Evolutionary conservation across 2,113 vertebrate genomes (phyloP).

Genomic region (Brachyhypopomus gauderio): DNA sequence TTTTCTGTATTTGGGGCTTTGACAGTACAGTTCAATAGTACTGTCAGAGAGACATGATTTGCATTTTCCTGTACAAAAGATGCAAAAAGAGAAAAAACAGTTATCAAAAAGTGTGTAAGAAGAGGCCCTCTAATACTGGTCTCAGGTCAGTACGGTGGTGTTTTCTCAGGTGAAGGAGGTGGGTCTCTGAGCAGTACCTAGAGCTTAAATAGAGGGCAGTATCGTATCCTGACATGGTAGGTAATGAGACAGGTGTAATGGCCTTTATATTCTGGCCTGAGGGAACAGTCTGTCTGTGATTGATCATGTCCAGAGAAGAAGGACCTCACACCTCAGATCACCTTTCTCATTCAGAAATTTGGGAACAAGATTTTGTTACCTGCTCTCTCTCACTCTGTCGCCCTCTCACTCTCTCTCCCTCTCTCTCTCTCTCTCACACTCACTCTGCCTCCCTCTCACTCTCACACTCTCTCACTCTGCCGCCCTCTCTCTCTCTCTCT

Average conservation of each 20-base stretch:
- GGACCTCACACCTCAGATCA: slow-evolving; percentile 52
- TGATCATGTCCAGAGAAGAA: slow-evolving; percentile 53
- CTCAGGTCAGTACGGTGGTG: no score
- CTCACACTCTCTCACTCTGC: neutral
- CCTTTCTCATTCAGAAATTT: slow-evolving; percentile 44
- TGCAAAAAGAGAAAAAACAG: no score
- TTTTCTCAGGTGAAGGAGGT: neutral
- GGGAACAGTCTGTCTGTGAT: slow-evolving; percentile 50
- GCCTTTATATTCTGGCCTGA: slow-evolving; percentile 47
- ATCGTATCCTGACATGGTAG: slow-evolving; percentile 31
- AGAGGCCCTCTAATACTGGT: no score
- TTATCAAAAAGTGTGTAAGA: no score
- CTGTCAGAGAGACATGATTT: no score
- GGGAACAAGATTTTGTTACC: slow-evolving; percentile 55
- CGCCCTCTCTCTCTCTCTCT: neutral
- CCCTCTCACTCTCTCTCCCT: no score
- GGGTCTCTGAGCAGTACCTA: neutral
- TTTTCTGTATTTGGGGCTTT: no score
- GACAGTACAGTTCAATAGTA: no score
- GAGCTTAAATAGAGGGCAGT: slow-evolving; percentile 2
- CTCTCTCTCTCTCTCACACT: neutral
- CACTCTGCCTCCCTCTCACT: neutral
- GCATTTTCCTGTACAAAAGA: no score
- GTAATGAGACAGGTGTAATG: slow-evolving; percentile 48
- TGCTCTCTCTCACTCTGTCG: neutral